Conservation (phyloP, 2,113 vertebrate genomes). For the Megaleporinus macrocephalus region DNA sequence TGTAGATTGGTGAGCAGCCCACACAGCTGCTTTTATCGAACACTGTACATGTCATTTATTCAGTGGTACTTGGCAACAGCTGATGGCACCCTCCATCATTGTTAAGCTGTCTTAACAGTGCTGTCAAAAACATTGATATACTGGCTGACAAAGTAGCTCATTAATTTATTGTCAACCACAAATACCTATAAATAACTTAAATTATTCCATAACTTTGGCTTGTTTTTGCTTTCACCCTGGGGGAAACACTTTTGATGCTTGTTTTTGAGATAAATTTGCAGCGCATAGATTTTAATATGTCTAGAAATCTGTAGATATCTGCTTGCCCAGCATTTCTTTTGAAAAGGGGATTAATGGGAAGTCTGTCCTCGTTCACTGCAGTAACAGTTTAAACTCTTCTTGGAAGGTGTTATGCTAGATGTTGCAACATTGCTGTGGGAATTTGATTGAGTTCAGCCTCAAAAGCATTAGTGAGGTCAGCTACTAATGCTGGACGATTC, state of each 20-base stretch:
- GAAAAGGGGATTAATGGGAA: background rate
- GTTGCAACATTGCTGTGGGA: no score
- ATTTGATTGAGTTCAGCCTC: no score
- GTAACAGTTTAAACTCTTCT: no score
- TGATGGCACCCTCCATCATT: background rate
- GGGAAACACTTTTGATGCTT: background rate
- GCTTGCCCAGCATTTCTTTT: no score
- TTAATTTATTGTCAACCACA: background rate
- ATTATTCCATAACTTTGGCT: background rate
- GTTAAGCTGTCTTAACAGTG: background rate
- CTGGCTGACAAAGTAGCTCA: background rate
- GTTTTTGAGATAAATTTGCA: background rate
- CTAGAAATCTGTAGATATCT: background rate
- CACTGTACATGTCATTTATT: background rate
- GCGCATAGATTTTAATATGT: background rate
- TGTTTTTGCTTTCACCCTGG: background rate
- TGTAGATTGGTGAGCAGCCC: background rate
- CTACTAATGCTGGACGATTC: no score
- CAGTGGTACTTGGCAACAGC: background rate
- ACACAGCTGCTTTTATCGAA: background rate
- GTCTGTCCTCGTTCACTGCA: background rate
- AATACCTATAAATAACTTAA: background rate
- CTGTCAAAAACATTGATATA: slow-evolving; percentile 9
- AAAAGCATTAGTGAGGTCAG: no score
- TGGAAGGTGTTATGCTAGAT: no score